phyloP scores from a whole-genome alignment of 2,888 invertebrate genomes.

The Tortricodes alternella region DNA sequence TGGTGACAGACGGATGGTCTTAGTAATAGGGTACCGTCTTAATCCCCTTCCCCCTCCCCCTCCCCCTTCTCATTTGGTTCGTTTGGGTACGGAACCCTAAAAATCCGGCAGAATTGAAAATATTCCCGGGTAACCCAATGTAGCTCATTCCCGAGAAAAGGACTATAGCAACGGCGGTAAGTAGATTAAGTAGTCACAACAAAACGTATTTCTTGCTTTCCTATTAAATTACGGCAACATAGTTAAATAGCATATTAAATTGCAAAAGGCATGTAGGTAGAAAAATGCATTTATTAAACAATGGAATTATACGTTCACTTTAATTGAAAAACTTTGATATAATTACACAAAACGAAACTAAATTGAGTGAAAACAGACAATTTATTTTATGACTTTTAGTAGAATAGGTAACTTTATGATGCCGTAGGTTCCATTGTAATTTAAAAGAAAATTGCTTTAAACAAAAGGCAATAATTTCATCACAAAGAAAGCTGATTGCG shows the following conservation, averaged over 20 bases:
- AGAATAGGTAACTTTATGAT: constrained; percentile 10
- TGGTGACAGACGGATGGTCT: no score
- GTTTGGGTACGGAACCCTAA: neutral
- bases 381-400: constrained; percentile 10
- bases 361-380: constrained; percentile 23
- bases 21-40: no score
- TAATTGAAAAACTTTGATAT: constrained; percentile 18
- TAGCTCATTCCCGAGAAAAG: no score
- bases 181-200: no score
- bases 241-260: neutral
- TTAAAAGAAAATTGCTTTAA: constrained; percentile 20
- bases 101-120: neutral
- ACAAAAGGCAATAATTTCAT: constrained; percentile 21
- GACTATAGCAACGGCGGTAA: no score
- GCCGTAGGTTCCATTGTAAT: constrained; percentile 9
- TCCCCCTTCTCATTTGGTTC: no score
- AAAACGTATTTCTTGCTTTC: no score
- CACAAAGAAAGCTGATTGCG: constrained; percentile 10
- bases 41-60: no score
- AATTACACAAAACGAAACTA: constrained; percentile 15
- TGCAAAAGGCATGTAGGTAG: neutral
- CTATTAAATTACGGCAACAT: neutral
- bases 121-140: no score
- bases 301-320: constrained; percentile 20
- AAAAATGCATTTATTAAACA: constrained; percentile 10